Conservation (phyloP, 2,888 invertebrate genomes). For the Caenorhabditis sp. region DNA sequence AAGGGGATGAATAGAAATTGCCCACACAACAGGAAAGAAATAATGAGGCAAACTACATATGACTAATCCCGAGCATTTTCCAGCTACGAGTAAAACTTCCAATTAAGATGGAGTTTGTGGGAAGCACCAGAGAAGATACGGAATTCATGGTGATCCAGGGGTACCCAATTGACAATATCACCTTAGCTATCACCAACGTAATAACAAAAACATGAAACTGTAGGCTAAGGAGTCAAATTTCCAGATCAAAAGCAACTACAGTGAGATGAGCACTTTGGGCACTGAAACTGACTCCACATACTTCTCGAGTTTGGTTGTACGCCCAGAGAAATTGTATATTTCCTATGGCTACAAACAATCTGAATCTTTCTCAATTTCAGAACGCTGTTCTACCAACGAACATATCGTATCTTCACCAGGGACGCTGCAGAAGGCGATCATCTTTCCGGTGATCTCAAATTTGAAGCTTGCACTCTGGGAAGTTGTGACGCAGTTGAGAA, state of each 20-base stretch:
- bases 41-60: neutral
- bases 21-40: slow-evolving; percentile 15
- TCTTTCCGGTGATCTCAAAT: slow-evolving; percentile 44
- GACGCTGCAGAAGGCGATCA: slow-evolving; percentile 51
- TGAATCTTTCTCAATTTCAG: slow-evolving; percentile 5
- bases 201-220: neutral
- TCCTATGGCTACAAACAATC: neutral
- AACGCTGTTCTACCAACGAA: slow-evolving; percentile 39
- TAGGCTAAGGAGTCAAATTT: too few relatives aligned
- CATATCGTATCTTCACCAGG: slow-evolving; percentile 51
- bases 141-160: slow-evolving; percentile 71
- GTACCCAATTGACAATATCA: slow-evolving; percentile 73
- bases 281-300: slow-evolving; percentile 23
- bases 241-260: slow-evolving; percentile 38
- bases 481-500: slow-evolving; percentile 45
- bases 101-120: slow-evolving; percentile 42
- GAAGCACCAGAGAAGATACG: slow-evolving; percentile 47
- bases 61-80: slow-evolving; percentile 35
- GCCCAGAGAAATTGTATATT: slow-evolving; percentile 42
- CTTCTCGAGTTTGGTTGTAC: slow-evolving; percentile 39
- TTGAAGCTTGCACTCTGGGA: slow-evolving; percentile 45
- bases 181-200: slow-evolving; percentile 62
- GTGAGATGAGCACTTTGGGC: slow-evolving; percentile 24
- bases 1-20: neutral
- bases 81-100: slow-evolving; percentile 50